These are phyloP conservation scores for Leptocoma aspasia DNA, from an alignment of 2,113 vertebrate genomes.

Conservation along the genomic window DNA sequence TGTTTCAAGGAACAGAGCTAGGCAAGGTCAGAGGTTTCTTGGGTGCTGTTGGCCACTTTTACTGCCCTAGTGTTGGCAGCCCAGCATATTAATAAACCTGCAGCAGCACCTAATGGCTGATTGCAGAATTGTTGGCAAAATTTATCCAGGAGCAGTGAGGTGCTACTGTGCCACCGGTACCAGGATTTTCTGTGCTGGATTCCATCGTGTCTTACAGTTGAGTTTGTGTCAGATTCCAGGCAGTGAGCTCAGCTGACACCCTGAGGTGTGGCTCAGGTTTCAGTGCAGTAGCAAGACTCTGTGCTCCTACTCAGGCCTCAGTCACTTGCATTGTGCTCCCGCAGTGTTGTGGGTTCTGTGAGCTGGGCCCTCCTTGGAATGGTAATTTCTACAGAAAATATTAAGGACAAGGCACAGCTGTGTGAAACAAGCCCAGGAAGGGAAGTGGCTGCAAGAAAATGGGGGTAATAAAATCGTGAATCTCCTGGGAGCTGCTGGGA, in stretches of 20 bases:
- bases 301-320: neutral
- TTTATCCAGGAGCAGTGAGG: neutral
- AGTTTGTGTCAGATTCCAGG: neutral
- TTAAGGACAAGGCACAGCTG: neutral
- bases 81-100: neutral
- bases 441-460: neutral
- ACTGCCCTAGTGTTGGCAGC: neutral
- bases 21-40: neutral
- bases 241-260: neutral
- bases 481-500: neutral
- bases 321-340: neutral
- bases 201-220: neutral
- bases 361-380: neutral
- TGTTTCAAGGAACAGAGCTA: neutral
- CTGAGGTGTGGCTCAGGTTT: neutral
- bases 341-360: neutral
- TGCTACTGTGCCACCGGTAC: neutral
- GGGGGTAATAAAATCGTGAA: rapidly evolving
- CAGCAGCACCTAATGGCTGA: constrained; percentile 65
- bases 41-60: neutral
- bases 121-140: neutral
- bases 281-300: neutral
- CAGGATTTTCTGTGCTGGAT: neutral
- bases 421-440: neutral
- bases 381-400: neutral